A percentile compares a stretch with the other conserved stretches of the same genome.
Conservation (phyloP, 2,113 vertebrate genomes). For the Engystomops pustulosus region DNA sequence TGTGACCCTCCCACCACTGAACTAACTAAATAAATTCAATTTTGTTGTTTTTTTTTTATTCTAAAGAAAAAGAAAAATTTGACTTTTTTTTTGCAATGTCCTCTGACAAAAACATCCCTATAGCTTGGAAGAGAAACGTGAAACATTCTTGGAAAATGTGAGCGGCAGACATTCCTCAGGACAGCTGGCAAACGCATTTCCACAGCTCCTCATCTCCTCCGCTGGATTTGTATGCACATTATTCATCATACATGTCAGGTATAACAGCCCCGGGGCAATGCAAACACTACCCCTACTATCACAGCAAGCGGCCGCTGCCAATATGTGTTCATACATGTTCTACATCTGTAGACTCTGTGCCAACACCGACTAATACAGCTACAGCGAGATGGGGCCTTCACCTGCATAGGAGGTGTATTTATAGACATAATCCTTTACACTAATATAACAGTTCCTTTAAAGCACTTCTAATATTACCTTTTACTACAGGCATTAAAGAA, state of each 20-base stretch:
- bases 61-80: no score
- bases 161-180: conserved; percentile 33
- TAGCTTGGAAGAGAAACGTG: conserved; percentile 52
- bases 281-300: background rate
- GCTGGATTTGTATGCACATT: background rate
- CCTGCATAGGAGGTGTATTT: background rate
- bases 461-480: no score
- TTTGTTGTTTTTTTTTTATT: background rate
- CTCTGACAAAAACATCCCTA: conserved; percentile 38
- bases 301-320: background rate
- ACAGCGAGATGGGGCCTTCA: background rate
- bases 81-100: conserved; percentile 24
- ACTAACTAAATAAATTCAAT: no score
- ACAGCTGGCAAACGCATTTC: conserved; percentile 56
- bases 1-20: background rate
- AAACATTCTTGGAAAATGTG: conserved; percentile 58
- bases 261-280: background rate
- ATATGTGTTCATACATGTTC: background rate
- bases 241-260: conserved; percentile 2
- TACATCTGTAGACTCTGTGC: background rate
- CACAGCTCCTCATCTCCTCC: background rate
- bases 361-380: background rate
- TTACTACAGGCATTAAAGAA: no score
- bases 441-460: no score
- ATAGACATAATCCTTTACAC: background rate